Percentiles rank a stretch among this genome's conserved stretches.
These are phyloP conservation scores for Lepisosteus osseus DNA, from an alignment of 2,113 vertebrate genomes.

Conservation along the genomic window DNA sequence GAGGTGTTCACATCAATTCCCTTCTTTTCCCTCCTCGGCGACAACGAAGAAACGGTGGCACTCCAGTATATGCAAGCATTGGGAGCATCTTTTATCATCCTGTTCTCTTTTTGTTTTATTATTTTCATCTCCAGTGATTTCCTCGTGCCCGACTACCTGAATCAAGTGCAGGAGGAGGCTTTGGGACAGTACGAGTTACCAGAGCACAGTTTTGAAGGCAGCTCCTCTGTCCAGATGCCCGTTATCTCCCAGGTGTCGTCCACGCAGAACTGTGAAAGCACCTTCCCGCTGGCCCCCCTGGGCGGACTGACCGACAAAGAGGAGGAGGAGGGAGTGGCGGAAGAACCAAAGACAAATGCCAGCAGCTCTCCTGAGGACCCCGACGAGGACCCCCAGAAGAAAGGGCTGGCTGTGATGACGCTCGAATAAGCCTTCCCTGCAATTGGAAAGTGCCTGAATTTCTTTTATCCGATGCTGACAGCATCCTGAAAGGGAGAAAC, in stretches of 20 bases:
- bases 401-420: constrained; percentile 84
- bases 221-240: constrained; percentile 83
- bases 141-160: constrained; percentile 98
- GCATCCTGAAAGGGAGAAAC: constrained; percentile 66
- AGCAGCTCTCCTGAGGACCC: constrained; percentile 64
- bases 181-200: constrained; percentile 90
- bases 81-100: not conserved
- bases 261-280: constrained; percentile 91
- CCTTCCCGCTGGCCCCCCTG: constrained; percentile 82
- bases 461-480: constrained; percentile 62
- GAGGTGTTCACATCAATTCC: not conserved
- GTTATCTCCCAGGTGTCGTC: constrained; percentile 92
- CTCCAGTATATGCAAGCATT: too few relatives aligned
- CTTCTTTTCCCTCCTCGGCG: not conserved
- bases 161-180: constrained; percentile 91
- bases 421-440: constrained; percentile 79
- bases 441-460: constrained; percentile 93
- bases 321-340: constrained; percentile 52
- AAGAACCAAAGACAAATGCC: constrained; percentile 66
- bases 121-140: constrained; percentile 81
- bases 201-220: constrained; percentile 82
- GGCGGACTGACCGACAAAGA: constrained; percentile 78
- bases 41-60: too few relatives aligned
- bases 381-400: constrained; percentile 70
- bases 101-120: constrained; percentile 42